Conservation (phyloP, 2,797 vertebrate species). For the Rallus crepitans region DNA sequence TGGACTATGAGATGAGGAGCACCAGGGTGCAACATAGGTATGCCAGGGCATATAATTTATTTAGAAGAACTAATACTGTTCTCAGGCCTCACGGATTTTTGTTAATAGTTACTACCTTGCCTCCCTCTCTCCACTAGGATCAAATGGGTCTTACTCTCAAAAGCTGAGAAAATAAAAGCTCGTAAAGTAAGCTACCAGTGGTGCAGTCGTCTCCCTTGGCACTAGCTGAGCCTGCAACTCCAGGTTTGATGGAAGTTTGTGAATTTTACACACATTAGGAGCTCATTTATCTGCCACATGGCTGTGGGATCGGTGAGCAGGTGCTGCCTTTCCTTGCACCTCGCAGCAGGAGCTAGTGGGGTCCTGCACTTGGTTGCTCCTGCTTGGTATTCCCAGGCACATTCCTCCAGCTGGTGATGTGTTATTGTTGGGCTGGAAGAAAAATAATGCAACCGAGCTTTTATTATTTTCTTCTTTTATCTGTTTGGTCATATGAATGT, state of each 20-base stretch:
- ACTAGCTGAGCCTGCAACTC: background rate
- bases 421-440: conserved; percentile 1
- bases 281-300: conserved; percentile 22
- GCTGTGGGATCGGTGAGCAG: background rate
- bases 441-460: conserved; percentile 3
- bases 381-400: conserved; percentile 8
- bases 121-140: background rate
- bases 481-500: conserved; percentile 39
- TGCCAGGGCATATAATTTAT: background rate
- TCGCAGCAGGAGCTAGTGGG: background rate
- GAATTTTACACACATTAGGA: conserved; percentile 39
- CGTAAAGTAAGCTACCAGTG: background rate
- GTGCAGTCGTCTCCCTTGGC: background rate
- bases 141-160: background rate
- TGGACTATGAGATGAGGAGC: background rate
- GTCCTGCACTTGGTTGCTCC: background rate
- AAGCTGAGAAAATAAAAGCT: conserved; percentile 9
- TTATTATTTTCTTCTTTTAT: conserved; percentile 48
- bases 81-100: background rate
- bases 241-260: background rate
- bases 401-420: background rate
- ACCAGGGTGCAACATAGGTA: background rate
- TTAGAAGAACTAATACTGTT: background rate
- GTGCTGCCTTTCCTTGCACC: conserved; percentile 25
- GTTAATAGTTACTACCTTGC: background rate